Evolutionary conservation across 2,888 invertebrate genomes (phyloP), one percentile per base, ranked within the genome.

Genomic region (Oxyscelio sp.): DNA sequence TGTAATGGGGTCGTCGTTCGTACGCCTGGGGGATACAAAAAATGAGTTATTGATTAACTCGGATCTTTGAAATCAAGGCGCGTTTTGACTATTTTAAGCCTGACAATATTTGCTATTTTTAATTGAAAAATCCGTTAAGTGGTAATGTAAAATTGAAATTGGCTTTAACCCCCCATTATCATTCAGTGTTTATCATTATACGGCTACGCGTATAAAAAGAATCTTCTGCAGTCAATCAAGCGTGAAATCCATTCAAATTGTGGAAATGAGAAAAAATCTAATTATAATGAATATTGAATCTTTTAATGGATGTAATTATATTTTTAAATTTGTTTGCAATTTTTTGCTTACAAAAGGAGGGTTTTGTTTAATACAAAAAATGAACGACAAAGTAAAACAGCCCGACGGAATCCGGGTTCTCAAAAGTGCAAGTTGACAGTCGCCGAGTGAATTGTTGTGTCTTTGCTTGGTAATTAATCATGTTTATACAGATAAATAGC

Each of bases 261-360:
- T 61, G 73, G 27, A 63, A 73, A 73, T 73, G 61, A 63, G 61
- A 73, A 73, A 50, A 61, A 71, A 73, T 61, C 40, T 73, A 61
- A 73, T 73, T 73, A 73, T 73, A 73, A 61, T 73, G 73, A 73
- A 73, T 73, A 73, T 73, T 54, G 54, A 31, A 24, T 40, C 27
- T 63, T 73, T 61, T 43, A 40, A 59, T 73, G 50, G 15, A 31
- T 61, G 43, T 63, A 61, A 73, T 73, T 61, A 63, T 17, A 63
- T 59, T 61, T 71, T 71, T 71, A 21, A 50, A 52, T 65, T 68
- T 24, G 40, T 52, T n/a, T n/a, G 48, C 27, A 68, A 43, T 54
- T 54, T 15, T 15, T n/a, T 52, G n/a, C 27, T 21, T 52, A 38
- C n/a, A 52, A 65, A 50, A 8, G 13, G 13, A 58, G 8, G 34